A percentile compares a stretch with the other conserved stretches of the same genome.
These are phyloP conservation scores for Drosophila persimilis DNA, from an alignment of 1,140 invertebrate genomes.

Conservation along the genomic window DNA sequence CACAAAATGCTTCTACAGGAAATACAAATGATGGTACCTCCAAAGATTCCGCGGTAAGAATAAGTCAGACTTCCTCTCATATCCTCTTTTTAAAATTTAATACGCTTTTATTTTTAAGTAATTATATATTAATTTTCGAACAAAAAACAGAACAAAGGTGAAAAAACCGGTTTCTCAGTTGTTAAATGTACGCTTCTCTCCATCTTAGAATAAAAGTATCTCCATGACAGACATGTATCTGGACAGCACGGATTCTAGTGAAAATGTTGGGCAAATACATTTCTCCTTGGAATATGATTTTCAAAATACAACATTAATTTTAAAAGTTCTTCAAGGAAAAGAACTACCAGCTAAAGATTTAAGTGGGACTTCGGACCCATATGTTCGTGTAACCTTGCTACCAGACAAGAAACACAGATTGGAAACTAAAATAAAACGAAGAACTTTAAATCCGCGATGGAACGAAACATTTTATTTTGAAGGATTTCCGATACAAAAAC, in stretches of 20 bases:
- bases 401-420: constrained; percentile 98
- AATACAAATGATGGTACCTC: constrained; percentile 57
- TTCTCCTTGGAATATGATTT: constrained; percentile 98
- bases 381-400: constrained; percentile 95
- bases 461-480: constrained; percentile 99
- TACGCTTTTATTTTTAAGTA: neutral
- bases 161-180: no score
- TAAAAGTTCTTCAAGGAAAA: constrained; percentile 96
- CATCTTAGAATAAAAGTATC: constrained; percentile 92
- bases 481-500: constrained; percentile 96
- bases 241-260: constrained; percentile 94
- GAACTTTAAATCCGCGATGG: constrained; percentile 97
- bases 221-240: constrained; percentile 98
- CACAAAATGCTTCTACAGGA: constrained; percentile 83
- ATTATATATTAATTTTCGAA: neutral
- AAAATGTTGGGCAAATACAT: constrained; percentile 97
- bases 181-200: no score
- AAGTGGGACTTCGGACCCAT: constrained; percentile 96
- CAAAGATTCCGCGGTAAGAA: constrained; percentile 72
- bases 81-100: no score
- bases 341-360: constrained; percentile 97
- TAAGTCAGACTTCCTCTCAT: neutral
- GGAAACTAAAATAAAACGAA: constrained; percentile 97
- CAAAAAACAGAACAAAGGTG: no score
- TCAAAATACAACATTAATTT: constrained; percentile 95